Evolutionary conservation across 2,888 invertebrate species (phyloP), one percentile per base, ranked within the genome.

Genomic region (Apotomis turbidana): DNA sequence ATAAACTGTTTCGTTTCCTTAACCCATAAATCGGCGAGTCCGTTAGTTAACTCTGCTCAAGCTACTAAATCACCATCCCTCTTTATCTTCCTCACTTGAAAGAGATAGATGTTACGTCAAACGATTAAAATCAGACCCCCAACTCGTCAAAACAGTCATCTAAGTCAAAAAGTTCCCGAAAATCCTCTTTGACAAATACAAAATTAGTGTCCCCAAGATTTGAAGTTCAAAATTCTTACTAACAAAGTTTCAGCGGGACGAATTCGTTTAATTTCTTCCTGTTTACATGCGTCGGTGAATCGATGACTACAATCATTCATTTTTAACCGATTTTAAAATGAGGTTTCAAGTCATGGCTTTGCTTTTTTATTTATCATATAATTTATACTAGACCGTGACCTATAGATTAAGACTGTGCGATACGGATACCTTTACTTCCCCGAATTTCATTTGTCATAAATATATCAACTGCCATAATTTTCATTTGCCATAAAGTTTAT

Each of bases 111-210:
- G 27, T 60, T 51, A 52, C 44, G 60, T 44, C 68, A 54, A 60
- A 68, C 60, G 60, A 60, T 68, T 60, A 68, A 66, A 66, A 68
- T 60, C 68, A 54, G 13, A n/a, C 59, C 41, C 12, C 38, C 52
- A 60, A 68, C 68, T 68, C 60, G 52, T 68, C 59, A 68, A 60
- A 68, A 68, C 60, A 59, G 52, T 27, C 68, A 52, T 60, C 68
- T 44, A 60, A 68, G 52, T 52, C 60, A 51, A 54, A 60, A 68
- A 68, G 44, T 68, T 68, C 52, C 41, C 27, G 44, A 68, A 68
- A 59, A 41, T 60, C 68, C 59, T 15, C 52, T 68, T 60, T 68
- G 68, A 68, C 54, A 68, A 63, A 64, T 52, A 68, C 60, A 60
- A 68, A 54, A 60, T 60, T 68, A 68, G 60, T 68, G 68, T 68